Evolutionary conservation across 2,888 invertebrate genomes (phyloP), one percentile per base, ranked within the genome.

Genomic region (Trissolcus japonicus): DNA sequence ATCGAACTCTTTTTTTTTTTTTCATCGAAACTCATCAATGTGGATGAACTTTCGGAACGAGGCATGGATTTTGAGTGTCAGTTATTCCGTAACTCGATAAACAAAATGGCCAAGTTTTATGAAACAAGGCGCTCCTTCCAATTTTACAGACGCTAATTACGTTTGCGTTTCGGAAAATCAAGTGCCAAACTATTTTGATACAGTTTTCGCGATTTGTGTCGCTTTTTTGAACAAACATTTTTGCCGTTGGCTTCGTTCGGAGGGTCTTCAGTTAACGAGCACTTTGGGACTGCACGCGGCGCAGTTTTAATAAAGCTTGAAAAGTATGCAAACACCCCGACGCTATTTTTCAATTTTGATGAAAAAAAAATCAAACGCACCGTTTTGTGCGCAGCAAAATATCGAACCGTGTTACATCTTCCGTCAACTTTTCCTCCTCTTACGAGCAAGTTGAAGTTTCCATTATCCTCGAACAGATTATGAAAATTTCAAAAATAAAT

Each of bases 51-150:
- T 55, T 50, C 59, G 59, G 53, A 35, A 21, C 13, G n/a, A 14
- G 25, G 16, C 29, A 19, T 63, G 29, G 51, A 60, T 66, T 65
- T 56, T 4, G n/a, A 51, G 21, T 29, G 14, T 2, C 40, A 29
- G 67, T 46, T 55, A 67, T 61, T 56, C 56, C 67, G 67, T 74
- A 66, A 66, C 60, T 60, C 54, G 60, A 60, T 73, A n/a, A n/a
- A 55, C 60, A 60, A 71, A 25, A 71, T 57, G 29, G 56, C 62
- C 50, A 62, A 71, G 56, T 71, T 72, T 65, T 55, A 51, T 57
- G 48, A 57, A 71, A 48, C 19, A 62, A 65, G 57, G 14, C 35
- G 60, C 16, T 60, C 51, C 43, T n/a, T 61, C 56, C 2, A 71
- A 51, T 55, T 48, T 21, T 25, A 41, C 62, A 46, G 53, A 54